Base-by-base conservation (phyloP, 2,888 invertebrate species). In the Nemotelus nigrinus region DNA sequence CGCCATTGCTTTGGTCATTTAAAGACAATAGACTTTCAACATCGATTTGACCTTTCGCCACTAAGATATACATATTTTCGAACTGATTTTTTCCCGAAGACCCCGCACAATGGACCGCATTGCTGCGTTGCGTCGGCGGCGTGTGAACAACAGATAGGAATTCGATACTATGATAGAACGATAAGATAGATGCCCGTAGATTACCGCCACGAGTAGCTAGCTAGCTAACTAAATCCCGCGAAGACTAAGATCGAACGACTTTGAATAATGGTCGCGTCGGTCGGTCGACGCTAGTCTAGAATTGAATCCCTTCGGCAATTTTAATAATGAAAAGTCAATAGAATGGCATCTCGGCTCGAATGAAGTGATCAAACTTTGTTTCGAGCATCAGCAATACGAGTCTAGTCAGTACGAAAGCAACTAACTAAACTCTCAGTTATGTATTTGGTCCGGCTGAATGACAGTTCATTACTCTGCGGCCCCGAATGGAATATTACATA, bases 131-230 rank as follows among this genome's bases (percentile, higher is more conserved):
- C 3, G 3, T 7, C 44, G 50, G 25, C 53, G 50, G 48, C 48
- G 68, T 68, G 68, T 68, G 68, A 68, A 68, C 68, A 68, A 68
- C 39, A 68, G 68, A 68, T 53, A 68, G 53, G 68, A 68, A 68
- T 68, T 68, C 53, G 68, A 68, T 68, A 48, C 25, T 5, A 47
- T 41, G 50, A 68, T 7, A n/a, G 68, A 68, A 41, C 53, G 50
- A 68, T 7, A n/a, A 50, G 50, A 41, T 41, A 68, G 68, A 68
- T 65, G 65, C 65, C 65, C 53, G 7, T 10, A 44, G 65, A 65
- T 65, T 25, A 25, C 25, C 25, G 25, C 25, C 65, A 44, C 43
- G 65, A 65, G 65, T 8, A 44, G n/a, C 47, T 44, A 65, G 44
- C 65, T 45, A 65, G 25, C 25, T 25, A 25, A 25, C 25, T 25